Percentiles rank a stretch among this genome's conserved stretches.
Evolutionary conservation across 2,797 vertebrate species (phyloP).

Genomic region (Otus scops): DNA sequence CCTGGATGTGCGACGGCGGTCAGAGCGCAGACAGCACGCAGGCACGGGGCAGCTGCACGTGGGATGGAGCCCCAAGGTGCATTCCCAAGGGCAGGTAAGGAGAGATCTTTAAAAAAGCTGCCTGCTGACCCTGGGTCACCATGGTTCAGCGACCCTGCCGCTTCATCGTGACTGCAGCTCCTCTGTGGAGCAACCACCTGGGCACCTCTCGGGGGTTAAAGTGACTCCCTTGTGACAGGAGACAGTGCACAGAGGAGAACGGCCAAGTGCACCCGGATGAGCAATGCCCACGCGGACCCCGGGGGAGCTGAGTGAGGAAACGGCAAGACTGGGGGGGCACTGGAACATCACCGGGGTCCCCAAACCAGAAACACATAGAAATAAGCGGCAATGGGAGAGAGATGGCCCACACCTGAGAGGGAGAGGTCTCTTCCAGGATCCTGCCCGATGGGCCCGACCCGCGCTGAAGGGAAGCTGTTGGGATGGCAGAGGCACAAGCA

Average conservation of each 20-base stretch:
- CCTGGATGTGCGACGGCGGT: rapidly evolving
- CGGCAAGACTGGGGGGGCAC: background rate
- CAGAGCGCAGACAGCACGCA: background rate
- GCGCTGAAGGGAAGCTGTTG: background rate
- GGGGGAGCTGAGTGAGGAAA: background rate
- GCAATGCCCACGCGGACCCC: rapidly evolving
- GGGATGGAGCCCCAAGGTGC: background rate
- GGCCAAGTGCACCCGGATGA: background rate
- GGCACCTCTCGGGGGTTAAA: background rate
- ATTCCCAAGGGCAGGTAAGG: background rate
- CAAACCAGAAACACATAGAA: background rate
- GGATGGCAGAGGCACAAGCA: background rate
- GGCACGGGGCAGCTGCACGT: rapidly evolving
- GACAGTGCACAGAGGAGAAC: background rate
- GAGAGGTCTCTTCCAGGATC: background rate
- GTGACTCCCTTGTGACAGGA: background rate
- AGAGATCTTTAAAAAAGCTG: background rate
- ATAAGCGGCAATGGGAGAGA: background rate
- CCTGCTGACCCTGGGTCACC: background rate
- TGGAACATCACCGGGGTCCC: background rate
- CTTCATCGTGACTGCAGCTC: background rate
- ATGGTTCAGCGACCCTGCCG: background rate
- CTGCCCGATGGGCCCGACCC: background rate
- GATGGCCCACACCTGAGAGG: background rate
- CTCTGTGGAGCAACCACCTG: background rate